Conservation (phyloP, 2,888 invertebrate genomes). For the Blastobasis lacticolella region DNA sequence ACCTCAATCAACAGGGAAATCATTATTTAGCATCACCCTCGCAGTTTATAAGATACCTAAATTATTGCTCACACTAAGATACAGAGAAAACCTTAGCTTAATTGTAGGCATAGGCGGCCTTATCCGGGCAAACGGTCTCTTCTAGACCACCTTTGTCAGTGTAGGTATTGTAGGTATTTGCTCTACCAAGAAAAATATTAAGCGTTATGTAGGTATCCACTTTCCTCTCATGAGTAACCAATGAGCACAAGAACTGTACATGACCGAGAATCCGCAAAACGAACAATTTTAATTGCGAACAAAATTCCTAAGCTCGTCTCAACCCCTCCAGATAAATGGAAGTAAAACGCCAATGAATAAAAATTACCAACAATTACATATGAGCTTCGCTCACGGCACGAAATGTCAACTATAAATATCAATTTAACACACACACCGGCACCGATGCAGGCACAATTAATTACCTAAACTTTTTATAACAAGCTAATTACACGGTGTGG, state of each 20-base stretch:
- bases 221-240: background rate
- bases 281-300: slow-evolving; percentile 21
- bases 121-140: background rate
- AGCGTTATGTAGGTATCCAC: background rate
- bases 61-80: too few relatives aligned
- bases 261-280: background rate
- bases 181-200: background rate
- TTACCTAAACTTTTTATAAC: slow-evolving; percentile 61
- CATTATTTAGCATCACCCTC: too few relatives aligned
- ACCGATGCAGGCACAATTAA: slow-evolving; percentile 53
- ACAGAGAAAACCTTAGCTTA: too few relatives aligned
- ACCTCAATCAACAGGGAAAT: too few relatives aligned
- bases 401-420: slow-evolving; percentile 65
- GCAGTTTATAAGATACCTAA: too few relatives aligned
- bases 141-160: background rate
- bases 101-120: background rate
- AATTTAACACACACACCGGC: slow-evolving; percentile 46
- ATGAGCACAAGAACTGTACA: background rate
- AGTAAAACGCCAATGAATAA: slow-evolving; percentile 23
- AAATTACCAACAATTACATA: slow-evolving; percentile 38
- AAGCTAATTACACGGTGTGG: slow-evolving; percentile 58
- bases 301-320: slow-evolving; percentile 18
- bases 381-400: slow-evolving; percentile 40
- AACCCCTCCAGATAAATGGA: slow-evolving; percentile 14
- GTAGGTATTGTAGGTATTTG: background rate